Percentiles rank a stretch among this genome's conserved stretches.
Conservation (phyloP, 2,888 invertebrate genomes). For the Macaria notata region DNA sequence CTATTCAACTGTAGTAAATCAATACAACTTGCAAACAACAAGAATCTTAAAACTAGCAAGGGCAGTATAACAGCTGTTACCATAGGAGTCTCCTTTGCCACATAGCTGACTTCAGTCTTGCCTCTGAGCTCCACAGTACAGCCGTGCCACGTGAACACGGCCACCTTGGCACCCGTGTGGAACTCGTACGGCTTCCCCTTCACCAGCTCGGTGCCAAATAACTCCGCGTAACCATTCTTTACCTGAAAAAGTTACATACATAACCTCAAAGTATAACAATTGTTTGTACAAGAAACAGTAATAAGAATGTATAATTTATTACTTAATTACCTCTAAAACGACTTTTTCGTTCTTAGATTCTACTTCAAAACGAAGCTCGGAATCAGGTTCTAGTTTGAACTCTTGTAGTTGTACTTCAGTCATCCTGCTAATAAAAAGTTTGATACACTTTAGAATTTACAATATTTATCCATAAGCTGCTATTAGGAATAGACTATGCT, state of each 20-base stretch:
- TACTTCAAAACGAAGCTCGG: conserved; percentile 97
- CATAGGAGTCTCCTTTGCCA: conserved; percentile 98
- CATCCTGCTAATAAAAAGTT: conserved; percentile 50
- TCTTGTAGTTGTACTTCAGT: conserved; percentile 83
- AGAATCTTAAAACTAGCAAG: too few relatives aligned
- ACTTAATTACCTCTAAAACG: conserved; percentile 84
- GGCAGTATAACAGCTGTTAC: conserved; percentile 51
- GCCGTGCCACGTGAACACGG: conserved; percentile 98
- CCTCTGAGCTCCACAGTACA: conserved; percentile 93
- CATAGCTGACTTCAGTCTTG: conserved; percentile 95
- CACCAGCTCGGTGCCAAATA: conserved; percentile 98
- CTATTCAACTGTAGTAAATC: too few relatives aligned
- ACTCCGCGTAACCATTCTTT: conserved; percentile 94
- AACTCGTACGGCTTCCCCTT: conserved; percentile 96
- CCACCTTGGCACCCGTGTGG: conserved; percentile 94
- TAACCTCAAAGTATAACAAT: conserved; percentile 12
- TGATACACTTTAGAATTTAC: neutral
- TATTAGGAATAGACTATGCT: too few relatives aligned
- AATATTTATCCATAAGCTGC: too few relatives aligned
- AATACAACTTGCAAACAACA: too few relatives aligned
- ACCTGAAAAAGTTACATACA: conserved; percentile 79
- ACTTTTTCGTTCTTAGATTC: conserved; percentile 94
- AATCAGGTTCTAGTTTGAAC: conserved; percentile 92
- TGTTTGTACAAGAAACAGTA: too few relatives aligned
- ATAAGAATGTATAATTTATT: too few relatives aligned